phyloP scores from a whole-genome alignment of 2,888 invertebrate genomes.

The Heliconius hortense region DNA sequence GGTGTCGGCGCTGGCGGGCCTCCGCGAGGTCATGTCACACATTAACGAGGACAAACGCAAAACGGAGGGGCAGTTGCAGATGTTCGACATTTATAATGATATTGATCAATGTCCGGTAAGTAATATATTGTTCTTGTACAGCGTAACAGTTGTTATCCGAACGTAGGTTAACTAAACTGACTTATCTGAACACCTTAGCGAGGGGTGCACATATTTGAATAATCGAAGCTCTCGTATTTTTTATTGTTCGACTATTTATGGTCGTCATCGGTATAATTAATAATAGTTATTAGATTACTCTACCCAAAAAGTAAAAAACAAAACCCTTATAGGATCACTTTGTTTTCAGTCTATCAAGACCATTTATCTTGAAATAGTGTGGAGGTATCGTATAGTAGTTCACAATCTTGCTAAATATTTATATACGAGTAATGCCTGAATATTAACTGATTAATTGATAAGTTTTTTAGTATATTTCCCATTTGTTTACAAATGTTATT shows the following conservation, averaged over 20 bases:
- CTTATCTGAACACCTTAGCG: not conserved
- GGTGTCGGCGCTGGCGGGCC: constrained; percentile 91
- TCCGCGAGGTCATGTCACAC: constrained; percentile 96
- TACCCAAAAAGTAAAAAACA: no score
- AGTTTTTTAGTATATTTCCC: not conserved
- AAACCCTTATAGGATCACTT: no score
- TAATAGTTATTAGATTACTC: no score
- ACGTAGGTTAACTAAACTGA: no score
- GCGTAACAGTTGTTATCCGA: no score
- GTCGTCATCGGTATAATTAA: no score
- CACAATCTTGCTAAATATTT: no score
- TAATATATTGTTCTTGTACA: not conserved
- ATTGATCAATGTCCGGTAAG: constrained; percentile 97
- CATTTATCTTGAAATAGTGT: no score
- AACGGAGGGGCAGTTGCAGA: constrained; percentile 96
- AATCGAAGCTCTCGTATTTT: not conserved
- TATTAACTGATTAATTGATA: not conserved
- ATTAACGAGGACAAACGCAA: constrained; percentile 99
- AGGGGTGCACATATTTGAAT: not conserved
- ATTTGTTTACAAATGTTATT: not conserved
- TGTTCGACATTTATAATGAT: constrained; percentile 98
- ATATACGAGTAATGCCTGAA: no score
- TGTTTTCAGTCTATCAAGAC: no score
- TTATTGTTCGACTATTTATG: not conserved
- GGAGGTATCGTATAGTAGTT: no score